Conservation (phyloP, 2,113 vertebrate genomes). For the Myotis yumanensis region DNA sequence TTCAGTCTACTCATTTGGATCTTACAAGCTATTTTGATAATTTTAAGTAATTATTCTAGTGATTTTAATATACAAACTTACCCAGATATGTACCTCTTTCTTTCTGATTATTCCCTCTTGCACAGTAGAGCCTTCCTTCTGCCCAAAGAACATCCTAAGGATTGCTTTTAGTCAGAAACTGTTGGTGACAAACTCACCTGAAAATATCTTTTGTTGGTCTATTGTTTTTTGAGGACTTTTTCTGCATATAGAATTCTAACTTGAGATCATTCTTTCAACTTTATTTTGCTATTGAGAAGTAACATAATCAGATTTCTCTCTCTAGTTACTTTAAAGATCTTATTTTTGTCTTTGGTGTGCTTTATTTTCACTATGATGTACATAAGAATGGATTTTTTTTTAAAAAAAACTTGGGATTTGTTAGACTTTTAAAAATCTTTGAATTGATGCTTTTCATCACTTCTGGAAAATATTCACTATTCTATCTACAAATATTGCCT, state of each 20-base stretch:
- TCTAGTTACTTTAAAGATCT: constrained; percentile 31
- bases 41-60: not conserved
- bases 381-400: constrained; percentile 8
- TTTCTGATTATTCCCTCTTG: not conserved
- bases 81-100: not conserved
- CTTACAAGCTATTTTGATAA: not conserved
- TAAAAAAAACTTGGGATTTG: not conserved
- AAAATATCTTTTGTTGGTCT: constrained; percentile 7
- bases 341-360: constrained; percentile 41
- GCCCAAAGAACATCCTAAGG: not conserved
- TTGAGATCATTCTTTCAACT: not conserved
- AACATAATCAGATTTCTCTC: not conserved
- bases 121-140: not conserved
- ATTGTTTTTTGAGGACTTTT: not conserved
- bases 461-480: not conserved
- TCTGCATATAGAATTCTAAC: not conserved
- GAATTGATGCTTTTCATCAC: not conserved
- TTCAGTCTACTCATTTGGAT: not conserved
- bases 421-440: constrained; percentile 9
- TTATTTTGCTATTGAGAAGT: constrained; percentile 2
- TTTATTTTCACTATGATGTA: not conserved
- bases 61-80: not conserved
- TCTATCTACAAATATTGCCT: not conserved
- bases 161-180: not conserved
- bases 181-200: not conserved